Conservation (phyloP, 2,888 invertebrate genomes). For the Ichneumon xanthorius region DNA sequence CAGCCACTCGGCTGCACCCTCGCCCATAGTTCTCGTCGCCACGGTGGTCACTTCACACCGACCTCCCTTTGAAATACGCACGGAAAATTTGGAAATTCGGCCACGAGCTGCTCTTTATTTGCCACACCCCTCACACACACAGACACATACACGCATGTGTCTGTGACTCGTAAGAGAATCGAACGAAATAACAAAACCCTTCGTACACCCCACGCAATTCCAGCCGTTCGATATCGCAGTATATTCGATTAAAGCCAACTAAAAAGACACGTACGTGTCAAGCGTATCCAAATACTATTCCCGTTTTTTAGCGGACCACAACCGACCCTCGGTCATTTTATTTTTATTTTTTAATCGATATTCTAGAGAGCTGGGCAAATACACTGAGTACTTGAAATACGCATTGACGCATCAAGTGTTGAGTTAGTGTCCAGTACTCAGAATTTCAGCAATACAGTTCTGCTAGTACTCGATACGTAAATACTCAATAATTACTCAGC, state of each 20-base stretch:
- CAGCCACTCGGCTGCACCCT: slow-evolving; percentile 17
- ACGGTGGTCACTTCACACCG: slow-evolving; percentile 22
- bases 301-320: not conserved
- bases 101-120: slow-evolving; percentile 17
- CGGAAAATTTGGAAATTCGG: slow-evolving; percentile 51
- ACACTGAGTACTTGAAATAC: no score
- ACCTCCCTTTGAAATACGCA: slow-evolving; percentile 45
- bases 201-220: slow-evolving; percentile 24
- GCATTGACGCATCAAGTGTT: no score
- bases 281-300: not conserved
- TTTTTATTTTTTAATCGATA: not conserved
- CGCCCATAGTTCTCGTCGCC: slow-evolving; percentile 21
- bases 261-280: not conserved
- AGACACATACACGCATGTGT: no score
- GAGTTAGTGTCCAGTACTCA: no score
- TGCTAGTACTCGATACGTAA: no score
- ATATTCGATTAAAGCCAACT: slow-evolving; percentile 11
- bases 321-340: not conserved
- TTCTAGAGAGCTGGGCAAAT: not conserved
- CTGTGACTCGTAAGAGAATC: slow-evolving; percentile 13
- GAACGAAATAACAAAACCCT: slow-evolving; percentile 39
- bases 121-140: slow-evolving; percentile 27
- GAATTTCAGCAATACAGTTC: no score
- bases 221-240: not conserved
- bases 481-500: not conserved